Evolutionary conservation across 2,888 invertebrate species (phyloP), one percentile per base, ranked within the genome.

Genomic region (Timema podura): DNA sequence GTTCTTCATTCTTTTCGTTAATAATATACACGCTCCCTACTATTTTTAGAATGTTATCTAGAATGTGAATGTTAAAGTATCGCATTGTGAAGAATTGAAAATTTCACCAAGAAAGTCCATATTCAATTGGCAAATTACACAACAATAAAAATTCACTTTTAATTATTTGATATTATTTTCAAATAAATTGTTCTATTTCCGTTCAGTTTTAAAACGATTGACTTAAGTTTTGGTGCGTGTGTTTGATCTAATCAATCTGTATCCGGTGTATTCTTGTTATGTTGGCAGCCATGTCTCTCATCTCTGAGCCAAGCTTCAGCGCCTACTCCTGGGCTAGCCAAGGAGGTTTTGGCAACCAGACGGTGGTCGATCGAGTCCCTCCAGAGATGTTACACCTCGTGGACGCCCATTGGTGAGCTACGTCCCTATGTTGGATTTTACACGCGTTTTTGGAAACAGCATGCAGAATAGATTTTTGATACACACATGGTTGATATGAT

Each of bases 281-380:
- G 13, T 15, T 64, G 47, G 65, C 54, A 70, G 68, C 75, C 73
- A 83, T 83, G 81, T 81, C 83, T 75, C 79, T 81, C 77, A 79
- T 83, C 76, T 81, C 82, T 75, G 84, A 83, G 76, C 85, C 85
- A 73, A 82, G 80, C 77, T 83, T 80, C 76, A 66, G 70, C 69
- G 73, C 69, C 73, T 73, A 76, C 74, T 74, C 64, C 66, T 72
- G 72, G 70, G 74, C 71, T 67, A 75, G 78, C 73, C 81, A 81
- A 71, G 81, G 82, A 74, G 78, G 78, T 70, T 80, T 79, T 70
- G 81, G 81, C 73, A 93, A 93, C 82, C 86, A 90, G 78, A 92
- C 93, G 73, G 92, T 93, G 75, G 92, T 91, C 76, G 94, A 94
- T 83, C 91, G 89, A 82, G 91, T 91, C 75, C 85, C 85, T 47